Percentiles rank a stretch among this genome's conserved stretches.
Evolutionary conservation across 2,888 invertebrate species (phyloP).

Genomic region (Synanthedon myopaeformis): DNA sequence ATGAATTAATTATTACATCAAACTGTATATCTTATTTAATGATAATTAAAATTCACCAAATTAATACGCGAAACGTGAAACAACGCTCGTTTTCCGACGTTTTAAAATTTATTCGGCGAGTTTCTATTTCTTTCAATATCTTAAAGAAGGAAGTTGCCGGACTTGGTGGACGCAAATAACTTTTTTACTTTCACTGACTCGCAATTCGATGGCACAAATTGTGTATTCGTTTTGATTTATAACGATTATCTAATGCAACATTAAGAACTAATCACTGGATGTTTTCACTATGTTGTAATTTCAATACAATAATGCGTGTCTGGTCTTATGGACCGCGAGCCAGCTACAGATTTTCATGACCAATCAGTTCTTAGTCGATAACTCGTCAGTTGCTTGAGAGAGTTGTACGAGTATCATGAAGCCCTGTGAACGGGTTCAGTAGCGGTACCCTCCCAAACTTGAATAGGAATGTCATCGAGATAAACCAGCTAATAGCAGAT

Average conservation of each 20-base stretch:
- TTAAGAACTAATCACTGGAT: too few relatives aligned
- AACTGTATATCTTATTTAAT: slow-evolving; percentile 10
- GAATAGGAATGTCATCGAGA: too few relatives aligned
- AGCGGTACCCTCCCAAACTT: too few relatives aligned
- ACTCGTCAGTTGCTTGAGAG: too few relatives aligned
- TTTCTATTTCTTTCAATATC: not conserved
- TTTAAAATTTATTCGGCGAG: not conserved
- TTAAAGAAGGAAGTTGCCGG: not conserved
- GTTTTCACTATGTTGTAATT: too few relatives aligned
- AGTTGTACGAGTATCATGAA: too few relatives aligned
- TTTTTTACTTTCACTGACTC: not conserved
- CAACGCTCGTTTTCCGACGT: not conserved
- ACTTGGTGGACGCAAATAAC: not conserved
- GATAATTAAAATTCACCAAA: slow-evolving; percentile 12
- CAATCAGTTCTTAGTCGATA: too few relatives aligned
- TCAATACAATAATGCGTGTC: too few relatives aligned
- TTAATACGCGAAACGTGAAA: not conserved
- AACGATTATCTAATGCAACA: not conserved
- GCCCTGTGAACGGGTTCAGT: too few relatives aligned
- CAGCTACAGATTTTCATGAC: too few relatives aligned
- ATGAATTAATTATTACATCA: slow-evolving; percentile 14
- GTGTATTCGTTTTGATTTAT: not conserved
- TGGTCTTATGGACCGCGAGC: too few relatives aligned
- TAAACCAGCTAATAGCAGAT: too few relatives aligned
- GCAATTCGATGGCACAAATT: not conserved